Percentiles rank a stretch among this genome's conserved stretches.
Conservation (phyloP, 2,113 vertebrate genomes). For the Nibea coibor region DNA sequence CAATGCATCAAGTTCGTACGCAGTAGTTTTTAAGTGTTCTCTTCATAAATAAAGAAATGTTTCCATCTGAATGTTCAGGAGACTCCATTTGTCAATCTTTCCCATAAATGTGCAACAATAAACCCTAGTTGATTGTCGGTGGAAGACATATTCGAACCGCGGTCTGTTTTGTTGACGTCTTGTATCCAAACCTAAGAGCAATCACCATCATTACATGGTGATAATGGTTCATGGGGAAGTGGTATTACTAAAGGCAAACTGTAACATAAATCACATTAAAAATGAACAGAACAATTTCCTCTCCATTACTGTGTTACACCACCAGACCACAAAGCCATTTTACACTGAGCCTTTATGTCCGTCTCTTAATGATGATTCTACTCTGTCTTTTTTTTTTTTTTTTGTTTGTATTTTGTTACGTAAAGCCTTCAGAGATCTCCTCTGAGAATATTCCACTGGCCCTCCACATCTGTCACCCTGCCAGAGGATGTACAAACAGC, state of each 20-base stretch:
- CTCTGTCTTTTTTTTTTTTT: not conserved
- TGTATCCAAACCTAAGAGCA: not conserved
- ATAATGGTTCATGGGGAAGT: constrained; percentile 32
- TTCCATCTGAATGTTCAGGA: too few species aligned
- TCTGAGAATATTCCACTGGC: constrained; percentile 30
- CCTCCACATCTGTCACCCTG: constrained; percentile 42
- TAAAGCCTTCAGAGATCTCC: constrained; percentile 31
- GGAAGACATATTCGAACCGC: not conserved
- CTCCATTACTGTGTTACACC: constrained; percentile 40
- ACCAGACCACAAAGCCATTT: constrained; percentile 48
- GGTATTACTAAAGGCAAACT: constrained; percentile 27
- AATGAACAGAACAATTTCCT: constrained; percentile 44
- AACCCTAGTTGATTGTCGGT: not conserved
- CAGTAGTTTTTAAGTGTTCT: not conserved
- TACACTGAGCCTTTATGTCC: constrained; percentile 1
- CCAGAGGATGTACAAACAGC: constrained; percentile 32
- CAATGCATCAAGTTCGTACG: not conserved
- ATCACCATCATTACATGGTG: not conserved
- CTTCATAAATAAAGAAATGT: not conserved
- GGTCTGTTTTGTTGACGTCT: not conserved
- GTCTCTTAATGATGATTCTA: constrained; percentile 1
- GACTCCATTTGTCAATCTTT: not conserved
- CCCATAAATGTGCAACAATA: not conserved
- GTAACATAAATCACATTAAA: constrained; percentile 4
- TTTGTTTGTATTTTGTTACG: not conserved